Evolutionary conservation across 1,140 invertebrate genomes (phyloP), one percentile per base, ranked within the genome.

Genomic region (Xylocopa sonorina): DNA sequence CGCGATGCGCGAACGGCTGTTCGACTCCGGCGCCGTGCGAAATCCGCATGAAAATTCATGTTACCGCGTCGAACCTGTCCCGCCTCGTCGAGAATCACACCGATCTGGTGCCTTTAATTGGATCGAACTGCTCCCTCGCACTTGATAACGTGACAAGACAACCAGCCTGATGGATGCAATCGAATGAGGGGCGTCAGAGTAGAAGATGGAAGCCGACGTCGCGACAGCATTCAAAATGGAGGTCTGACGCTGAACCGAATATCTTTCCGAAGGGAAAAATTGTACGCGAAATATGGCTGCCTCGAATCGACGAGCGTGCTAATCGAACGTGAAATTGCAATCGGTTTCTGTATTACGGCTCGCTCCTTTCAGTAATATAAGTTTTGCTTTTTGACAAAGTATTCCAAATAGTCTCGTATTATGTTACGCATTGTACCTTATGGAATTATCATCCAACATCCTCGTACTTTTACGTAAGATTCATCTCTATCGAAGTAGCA

Each of bases 71-170:
- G 14, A 75, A 64, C 24, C 51, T 41, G 69, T 80, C 69, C 43
- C 74, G 62, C 29, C 27, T 41, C 66, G 29, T 14, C 60, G 73
- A 29, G 34, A 29, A 34, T 29, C 38, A 46, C 32, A 27, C 18
- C 34, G 51, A 60, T 58, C 55, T 67, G 24, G 27, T 29, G 66
- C 57, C 73, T 75, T 75, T 88, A 88, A 88, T 88, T 80, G 69
- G 81, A 84, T 87, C 80, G 82, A 63, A 74, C 57, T 67, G 62
- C 75, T 84, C n/a, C n/a, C n/a, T n/a, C 74, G 71, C 38, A 69
- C 51, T 73, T 79, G 83, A 87, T 88, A 88, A 87, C 81, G 69
- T 67, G 73, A 72, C 86, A 86, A 88, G 83, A 86, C 74, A 76
- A 74, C 69, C 76, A 57, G 24, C 46, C 74, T 69, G 81, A 77